Conservation (phyloP, 1,140 invertebrate species). For the Bombus superbus region DNA sequence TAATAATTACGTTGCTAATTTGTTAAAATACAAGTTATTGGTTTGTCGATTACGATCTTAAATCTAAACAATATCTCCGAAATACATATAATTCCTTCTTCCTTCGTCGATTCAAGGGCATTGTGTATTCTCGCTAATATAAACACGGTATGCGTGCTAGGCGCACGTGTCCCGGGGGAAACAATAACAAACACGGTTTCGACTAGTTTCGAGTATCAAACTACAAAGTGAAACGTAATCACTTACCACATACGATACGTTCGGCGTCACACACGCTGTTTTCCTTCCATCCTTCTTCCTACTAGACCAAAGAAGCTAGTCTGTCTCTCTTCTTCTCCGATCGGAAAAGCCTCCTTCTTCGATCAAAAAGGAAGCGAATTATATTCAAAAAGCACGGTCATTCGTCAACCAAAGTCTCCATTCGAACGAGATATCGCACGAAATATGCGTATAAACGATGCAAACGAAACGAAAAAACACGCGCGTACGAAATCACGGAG, state of each 20-base stretch:
- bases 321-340: neutral
- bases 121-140: neutral
- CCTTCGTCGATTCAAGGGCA: neutral
- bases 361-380: conserved; percentile 6
- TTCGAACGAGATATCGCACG: neutral
- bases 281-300: neutral
- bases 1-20: no score
- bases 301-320: neutral
- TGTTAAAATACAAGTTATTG: no score
- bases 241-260: neutral
- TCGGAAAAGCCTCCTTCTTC: neutral
- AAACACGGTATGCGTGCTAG: neutral
- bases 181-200: neutral
- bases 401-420: neutral
- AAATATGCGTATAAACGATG: neutral
- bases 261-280: neutral
- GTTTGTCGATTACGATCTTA: no score
- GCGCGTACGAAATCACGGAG: neutral
- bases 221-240: neutral
- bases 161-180: neutral
- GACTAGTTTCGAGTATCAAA: neutral
- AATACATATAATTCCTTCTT: neutral
- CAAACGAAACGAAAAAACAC: neutral
- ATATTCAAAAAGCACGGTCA: neutral
- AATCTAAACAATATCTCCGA: no score